Base-by-base conservation (phyloP, 1,140 invertebrate species). In the Monomorium pharaonis region DNA sequence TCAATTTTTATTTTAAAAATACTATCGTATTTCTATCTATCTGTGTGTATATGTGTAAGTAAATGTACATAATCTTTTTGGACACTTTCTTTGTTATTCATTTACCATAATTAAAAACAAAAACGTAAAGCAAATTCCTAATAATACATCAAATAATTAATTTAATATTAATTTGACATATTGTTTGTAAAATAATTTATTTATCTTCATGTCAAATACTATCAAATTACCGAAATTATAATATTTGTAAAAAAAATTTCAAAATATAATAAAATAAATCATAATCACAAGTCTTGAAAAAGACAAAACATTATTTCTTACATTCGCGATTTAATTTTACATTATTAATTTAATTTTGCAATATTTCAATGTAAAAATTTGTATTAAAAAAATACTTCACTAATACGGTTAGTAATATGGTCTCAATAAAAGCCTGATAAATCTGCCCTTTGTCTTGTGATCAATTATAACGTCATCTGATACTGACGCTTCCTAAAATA, bases 391-490 rank as follows among this genome's bases (percentile, higher is more conserved):
- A 78, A 65, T 69, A 54, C 2, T 37, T 33, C 30, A 51, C n/a
- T 42, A 42, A 5, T 65, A 42, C 16, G 1, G 2, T 18, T 21
- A 18, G 0, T n/a, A n/a, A n/a, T n/a, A n/a, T n/a, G n/a, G 10
- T 58, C n/a, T 27, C 5, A 69, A 44, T 42, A 27, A 75, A 76
- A 75, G 24, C 10, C 16, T 2, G 4, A 60, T 44, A 44, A 16
- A 37, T 9, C 24, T 24, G 14, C 58, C 47, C 33, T 16, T 42
- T 16, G 3, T 30, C 24, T 33, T 60, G 51, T 47, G 42, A 83
- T 83, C 51, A 83, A 83, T 83, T 83, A 74, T 33, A 67, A 86
- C 37, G 51, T 37, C 65, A 75, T 42, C 80, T 37, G 47, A 49
- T 18, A 65, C 24, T 37, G 69, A 30, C 47, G 18, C 12, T 37